Evolutionary conservation across 2,888 invertebrate species (phyloP), one percentile per base, ranked within the genome.

Genomic region (Cheilosia pagana): DNA sequence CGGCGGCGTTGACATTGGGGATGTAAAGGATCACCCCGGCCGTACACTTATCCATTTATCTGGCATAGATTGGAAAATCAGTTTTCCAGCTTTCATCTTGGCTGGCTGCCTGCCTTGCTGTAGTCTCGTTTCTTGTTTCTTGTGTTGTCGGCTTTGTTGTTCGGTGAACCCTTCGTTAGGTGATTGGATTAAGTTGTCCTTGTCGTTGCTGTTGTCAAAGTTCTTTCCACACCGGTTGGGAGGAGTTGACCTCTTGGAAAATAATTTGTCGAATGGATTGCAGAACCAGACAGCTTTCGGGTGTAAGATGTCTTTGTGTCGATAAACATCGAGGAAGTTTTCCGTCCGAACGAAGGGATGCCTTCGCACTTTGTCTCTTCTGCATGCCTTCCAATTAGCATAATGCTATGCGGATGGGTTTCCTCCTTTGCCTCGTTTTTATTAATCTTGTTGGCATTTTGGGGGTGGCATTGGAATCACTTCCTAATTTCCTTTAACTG

Each of bases 31-130:
- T 76, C 70, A 81, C 39, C 50, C 55, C 43, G 60, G 71, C 62
- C 62, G 35, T 60, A 71, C 70, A 67, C 79, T 79, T 85, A 79
- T 81, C 85, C 85, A 85, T 85, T 85, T 85, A 85, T 85, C 85
- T 85, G 76, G 65, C 65, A 85, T 81, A 81, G 81, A 85, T 85
- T 85, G 81, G 81, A 81, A 85, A 85, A 81, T 85, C 85, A 85
- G 81, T 85, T 81, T 85, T 83, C 59, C 74, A 79, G 83, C 79
- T 83, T 79, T 83, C 83, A 75, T 70, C 79, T 74, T 50, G 78
- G 63, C 57, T 59, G 68, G 59, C 16, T 63, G 57, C 43, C 16
- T 63, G 57, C 43, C 65, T 68, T 48, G 53, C 45, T 50, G 65
- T 28, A 39, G 68, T 50, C 55, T 75, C 39, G 53, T 74, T 50